Evolutionary conservation across 2,113 vertebrate species (phyloP).

Genomic region (Osmerus eperlanus): DNA sequence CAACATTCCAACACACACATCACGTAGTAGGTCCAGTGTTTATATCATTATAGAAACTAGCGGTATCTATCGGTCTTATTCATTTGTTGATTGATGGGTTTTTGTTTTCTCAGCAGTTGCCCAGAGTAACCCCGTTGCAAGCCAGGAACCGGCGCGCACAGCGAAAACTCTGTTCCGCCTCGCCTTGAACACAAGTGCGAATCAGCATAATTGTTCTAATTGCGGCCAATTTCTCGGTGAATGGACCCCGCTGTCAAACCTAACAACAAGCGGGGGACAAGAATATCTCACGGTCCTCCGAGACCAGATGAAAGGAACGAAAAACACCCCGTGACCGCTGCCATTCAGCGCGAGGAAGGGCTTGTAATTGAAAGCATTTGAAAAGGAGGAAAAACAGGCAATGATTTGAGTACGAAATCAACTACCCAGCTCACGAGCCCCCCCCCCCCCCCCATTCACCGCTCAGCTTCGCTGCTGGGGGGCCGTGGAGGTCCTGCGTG

Average conservation of each 20-base stretch:
- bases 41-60: conserved; percentile 59
- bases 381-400: conserved; percentile 42
- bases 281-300: conserved; percentile 69
- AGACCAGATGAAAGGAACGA: conserved; percentile 70
- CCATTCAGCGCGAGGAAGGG: conserved; percentile 61
- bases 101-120: conserved; percentile 67
- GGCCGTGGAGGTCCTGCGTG: conserved; percentile 50
- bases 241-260: conserved; percentile 77
- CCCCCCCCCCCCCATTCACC: conserved; percentile 60
- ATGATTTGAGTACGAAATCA: conserved; percentile 64
- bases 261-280: conserved; percentile 67
- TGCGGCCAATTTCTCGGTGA: conserved; percentile 77
- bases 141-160: conserved; percentile 46
- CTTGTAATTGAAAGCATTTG: conserved; percentile 59
- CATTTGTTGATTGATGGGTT: conserved; percentile 64
- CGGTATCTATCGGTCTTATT: conserved; percentile 58
- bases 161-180: conserved; percentile 69
- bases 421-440: conserved; percentile 64
- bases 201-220: conserved; percentile 88
- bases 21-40: conserved; percentile 49
- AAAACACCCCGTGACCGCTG: conserved; percentile 63
- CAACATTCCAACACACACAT: conserved; percentile 21
- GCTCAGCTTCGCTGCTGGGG: conserved; percentile 26
- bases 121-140: conserved; percentile 24
- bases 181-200: conserved; percentile 75